These are phyloP conservation scores for Pachypanchax playfairii DNA, from an alignment of 2,113 vertebrate species.

Conservation along the genomic window DNA sequence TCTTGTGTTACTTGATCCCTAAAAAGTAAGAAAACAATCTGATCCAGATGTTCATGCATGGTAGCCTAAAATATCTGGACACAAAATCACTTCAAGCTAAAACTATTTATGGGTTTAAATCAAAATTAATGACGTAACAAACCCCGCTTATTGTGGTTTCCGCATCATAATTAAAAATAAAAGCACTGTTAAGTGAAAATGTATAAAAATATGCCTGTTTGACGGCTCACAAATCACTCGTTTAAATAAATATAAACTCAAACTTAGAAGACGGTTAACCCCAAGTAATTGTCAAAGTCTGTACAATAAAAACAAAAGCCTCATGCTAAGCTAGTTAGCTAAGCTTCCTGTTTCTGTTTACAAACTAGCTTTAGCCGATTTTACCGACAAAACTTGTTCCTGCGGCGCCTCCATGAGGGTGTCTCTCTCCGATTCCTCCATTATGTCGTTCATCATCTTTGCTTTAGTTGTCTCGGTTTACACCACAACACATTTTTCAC, in stretches of 20 bases:
- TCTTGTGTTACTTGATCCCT: constrained; percentile 64
- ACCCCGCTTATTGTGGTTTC: too few relatives aligned
- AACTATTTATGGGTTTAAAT: too few relatives aligned
- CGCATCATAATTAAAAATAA: too few relatives aligned
- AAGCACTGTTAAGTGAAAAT: background rate
- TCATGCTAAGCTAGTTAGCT: constrained; percentile 16
- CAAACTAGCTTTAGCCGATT: constrained; percentile 32
- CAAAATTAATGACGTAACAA: too few relatives aligned
- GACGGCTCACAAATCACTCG: background rate
- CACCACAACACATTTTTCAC: constrained; percentile 42
- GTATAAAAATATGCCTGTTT: background rate
- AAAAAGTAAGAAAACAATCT: background rate
- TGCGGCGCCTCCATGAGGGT: constrained; percentile 54
- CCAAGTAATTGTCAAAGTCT: accelerated
- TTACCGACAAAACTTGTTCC: constrained; percentile 66
- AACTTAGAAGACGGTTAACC: background rate
- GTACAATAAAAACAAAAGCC: background rate
- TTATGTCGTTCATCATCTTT: constrained; percentile 79
- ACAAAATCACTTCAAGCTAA: background rate
- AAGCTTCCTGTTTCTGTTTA: constrained; percentile 17
- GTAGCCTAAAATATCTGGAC: background rate
- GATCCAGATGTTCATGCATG: too few relatives aligned
- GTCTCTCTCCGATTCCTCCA: constrained; percentile 78
- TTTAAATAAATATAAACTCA: background rate
- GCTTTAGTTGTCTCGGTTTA: constrained; percentile 53